Evolutionary conservation across 2,113 vertebrate species (phyloP).

Genomic region (Anhinga anhinga): DNA sequence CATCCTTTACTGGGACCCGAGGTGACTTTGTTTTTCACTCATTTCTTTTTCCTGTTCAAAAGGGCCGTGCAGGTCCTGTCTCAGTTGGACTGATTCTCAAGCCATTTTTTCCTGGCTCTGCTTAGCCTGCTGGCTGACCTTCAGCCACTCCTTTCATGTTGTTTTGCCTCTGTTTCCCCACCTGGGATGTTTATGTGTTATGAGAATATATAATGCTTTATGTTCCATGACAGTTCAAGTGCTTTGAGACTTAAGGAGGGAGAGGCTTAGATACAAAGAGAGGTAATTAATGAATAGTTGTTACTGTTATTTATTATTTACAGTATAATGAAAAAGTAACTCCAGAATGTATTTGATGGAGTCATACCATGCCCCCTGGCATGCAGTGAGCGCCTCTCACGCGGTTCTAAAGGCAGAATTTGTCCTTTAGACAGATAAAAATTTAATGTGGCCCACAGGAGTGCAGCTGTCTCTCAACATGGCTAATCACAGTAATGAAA

Average conservation of each 20-base stretch:
- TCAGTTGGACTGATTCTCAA: background rate
- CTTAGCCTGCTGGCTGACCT: background rate
- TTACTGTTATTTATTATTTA: conserved; percentile 34
- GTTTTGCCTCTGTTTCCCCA: background rate
- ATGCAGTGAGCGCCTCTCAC: background rate
- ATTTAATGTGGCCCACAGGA: background rate
- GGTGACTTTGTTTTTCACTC: background rate
- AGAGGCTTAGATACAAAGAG: background rate
- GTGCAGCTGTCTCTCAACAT: background rate
- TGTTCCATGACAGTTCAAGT: background rate
- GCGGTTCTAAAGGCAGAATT: background rate
- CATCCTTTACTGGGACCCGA: background rate
- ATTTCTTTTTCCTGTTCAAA: background rate
- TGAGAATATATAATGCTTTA: background rate
- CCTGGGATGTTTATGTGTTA: background rate
- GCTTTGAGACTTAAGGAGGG: background rate
- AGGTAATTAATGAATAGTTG: background rate
- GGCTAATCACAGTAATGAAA: background rate
- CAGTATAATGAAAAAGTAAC: background rate
- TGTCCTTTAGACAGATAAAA: conserved; percentile 6
- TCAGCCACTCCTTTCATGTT: background rate
- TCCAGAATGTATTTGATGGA: background rate
- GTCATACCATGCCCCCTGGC: background rate
- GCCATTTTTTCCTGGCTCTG: background rate
- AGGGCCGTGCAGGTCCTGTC: background rate